Evolutionary conservation across 1,140 invertebrate genomes (phyloP).

Genomic region (Ooceraea biroi): DNA sequence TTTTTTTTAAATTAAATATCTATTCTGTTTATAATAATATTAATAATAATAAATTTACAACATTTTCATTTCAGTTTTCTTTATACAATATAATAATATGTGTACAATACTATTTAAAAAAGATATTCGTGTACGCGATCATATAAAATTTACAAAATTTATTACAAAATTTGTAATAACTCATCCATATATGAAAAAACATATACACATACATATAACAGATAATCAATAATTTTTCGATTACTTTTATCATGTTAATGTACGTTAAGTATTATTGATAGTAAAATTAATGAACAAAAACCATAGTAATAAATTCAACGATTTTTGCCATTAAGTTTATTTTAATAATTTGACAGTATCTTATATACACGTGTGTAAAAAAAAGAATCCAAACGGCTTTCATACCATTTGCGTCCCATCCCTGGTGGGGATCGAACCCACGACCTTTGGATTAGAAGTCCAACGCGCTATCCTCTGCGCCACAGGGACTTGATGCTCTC

Average conservation of each 20-base stretch:
- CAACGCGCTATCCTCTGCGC: conserved; percentile 90
- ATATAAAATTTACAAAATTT: background rate
- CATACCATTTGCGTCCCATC: conserved; percentile 80
- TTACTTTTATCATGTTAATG: background rate
- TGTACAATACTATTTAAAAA: background rate
- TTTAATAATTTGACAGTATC: too few relatives aligned
- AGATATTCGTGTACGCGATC: background rate
- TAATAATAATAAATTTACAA: conserved; percentile 6
- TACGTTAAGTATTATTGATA: background rate
- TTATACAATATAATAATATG: background rate
- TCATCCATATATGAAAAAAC: background rate
- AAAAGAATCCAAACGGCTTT: conserved; percentile 35
- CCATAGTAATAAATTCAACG: background rate
- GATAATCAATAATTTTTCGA: background rate
- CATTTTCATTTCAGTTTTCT: conserved; percentile 20
- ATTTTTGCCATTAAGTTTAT: background rate
- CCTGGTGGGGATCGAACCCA: conserved; percentile 90
- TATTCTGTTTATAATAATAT: conserved; percentile 12
- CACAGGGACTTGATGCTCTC: conserved; percentile 86
- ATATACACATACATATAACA: too few relatives aligned
- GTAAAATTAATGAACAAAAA: background rate
- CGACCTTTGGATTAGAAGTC: conserved; percentile 90
- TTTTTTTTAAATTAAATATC: background rate
- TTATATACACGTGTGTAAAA: background rate
- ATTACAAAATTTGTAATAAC: too few relatives aligned